These are phyloP conservation scores for Microplitis deprimator DNA, from an alignment of 2,888 invertebrate species.

Conservation along the genomic window DNA sequence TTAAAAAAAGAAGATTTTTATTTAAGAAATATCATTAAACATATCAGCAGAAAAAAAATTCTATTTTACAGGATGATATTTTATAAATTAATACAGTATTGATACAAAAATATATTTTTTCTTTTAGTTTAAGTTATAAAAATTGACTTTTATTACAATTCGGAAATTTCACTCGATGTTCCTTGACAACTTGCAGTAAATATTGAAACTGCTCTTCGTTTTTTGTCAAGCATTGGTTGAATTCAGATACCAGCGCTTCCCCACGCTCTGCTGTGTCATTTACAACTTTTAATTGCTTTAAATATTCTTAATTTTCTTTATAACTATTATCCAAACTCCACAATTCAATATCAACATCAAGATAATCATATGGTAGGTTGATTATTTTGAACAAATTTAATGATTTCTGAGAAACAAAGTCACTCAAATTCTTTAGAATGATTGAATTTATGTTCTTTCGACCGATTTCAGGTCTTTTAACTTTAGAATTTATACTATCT, in stretches of 20 bases:
- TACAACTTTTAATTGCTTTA: not conserved
- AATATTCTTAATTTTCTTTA: constrained; percentile 22
- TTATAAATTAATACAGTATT: too few relatives aligned
- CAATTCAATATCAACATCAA: not conserved
- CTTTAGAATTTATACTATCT: too few relatives aligned
- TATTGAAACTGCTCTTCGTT: constrained; percentile 11
- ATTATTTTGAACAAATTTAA: constrained; percentile 12
- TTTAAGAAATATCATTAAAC: too few relatives aligned
- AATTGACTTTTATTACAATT: constrained; percentile 4
- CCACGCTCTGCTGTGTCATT: not conserved
- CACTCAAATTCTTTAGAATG: too few relatives aligned
- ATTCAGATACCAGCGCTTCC: not conserved
- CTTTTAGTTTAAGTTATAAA: too few relatives aligned
- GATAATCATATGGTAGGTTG: constrained; percentile 19
- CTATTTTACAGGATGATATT: too few relatives aligned
- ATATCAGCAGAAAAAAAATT: too few relatives aligned
- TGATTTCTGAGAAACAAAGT: not conserved
- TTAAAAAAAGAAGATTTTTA: too few relatives aligned
- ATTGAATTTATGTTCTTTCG: too few relatives aligned
- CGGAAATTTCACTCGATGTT: constrained; percentile 25
- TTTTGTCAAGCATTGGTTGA: not conserved
- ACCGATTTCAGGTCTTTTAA: too few relatives aligned
- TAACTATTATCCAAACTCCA: not conserved
- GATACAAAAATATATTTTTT: too few relatives aligned
- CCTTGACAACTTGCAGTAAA: constrained; percentile 26